Conservation (phyloP, 2,113 vertebrate species). For the Merops nubicus region DNA sequence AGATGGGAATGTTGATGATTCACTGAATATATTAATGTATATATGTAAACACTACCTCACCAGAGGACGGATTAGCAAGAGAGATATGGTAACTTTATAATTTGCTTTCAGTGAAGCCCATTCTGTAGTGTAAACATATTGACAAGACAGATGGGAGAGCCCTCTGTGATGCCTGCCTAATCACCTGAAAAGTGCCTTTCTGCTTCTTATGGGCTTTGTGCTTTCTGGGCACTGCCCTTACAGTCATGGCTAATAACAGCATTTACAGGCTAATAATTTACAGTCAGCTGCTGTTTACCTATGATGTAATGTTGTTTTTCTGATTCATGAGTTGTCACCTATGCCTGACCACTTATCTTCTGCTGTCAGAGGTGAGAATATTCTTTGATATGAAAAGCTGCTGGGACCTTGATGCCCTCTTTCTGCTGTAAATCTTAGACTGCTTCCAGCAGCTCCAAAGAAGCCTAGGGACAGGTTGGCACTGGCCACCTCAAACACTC, state of each 20-base stretch:
- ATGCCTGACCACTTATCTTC: not conserved
- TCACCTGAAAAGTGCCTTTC: not conserved
- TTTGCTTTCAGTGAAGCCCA: not conserved
- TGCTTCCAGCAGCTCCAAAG: not conserved
- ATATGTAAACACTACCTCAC: not conserved
- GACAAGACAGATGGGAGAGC: constrained; percentile 21
- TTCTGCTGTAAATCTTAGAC: not conserved
- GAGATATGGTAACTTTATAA: not conserved
- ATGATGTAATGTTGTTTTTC: not conserved
- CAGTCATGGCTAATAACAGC: not conserved
- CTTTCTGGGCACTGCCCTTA: not conserved
- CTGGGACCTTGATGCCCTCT: not conserved
- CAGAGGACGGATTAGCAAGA: not conserved
- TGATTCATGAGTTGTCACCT: not conserved
- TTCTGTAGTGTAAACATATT: not conserved
- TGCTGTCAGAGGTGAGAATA: not conserved
- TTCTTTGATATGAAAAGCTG: not conserved
- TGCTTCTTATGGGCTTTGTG: not conserved
- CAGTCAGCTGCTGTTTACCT: not conserved
- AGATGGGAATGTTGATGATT: constrained; percentile 24
- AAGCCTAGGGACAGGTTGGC: not conserved
- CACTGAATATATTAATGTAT: not conserved
- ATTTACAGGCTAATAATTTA: not conserved
- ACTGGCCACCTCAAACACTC: not conserved
- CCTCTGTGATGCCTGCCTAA: not conserved